Conservation (phyloP, 2,888 invertebrate species). For the Coelopa pilipes region DNA sequence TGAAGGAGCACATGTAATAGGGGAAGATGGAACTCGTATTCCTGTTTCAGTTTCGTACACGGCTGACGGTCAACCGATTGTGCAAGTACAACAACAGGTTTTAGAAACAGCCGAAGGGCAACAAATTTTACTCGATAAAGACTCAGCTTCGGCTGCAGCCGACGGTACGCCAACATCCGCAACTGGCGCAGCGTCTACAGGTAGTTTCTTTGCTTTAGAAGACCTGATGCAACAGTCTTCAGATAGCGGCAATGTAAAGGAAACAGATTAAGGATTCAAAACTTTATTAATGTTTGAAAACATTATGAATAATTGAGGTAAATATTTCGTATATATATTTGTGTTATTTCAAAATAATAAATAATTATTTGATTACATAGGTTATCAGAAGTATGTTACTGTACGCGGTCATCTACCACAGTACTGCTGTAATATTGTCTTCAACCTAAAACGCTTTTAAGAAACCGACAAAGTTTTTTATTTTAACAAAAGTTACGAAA, state of each 20-base stretch:
- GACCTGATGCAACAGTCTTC: slow-evolving; percentile 55
- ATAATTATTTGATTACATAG: no score
- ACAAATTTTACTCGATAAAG: slow-evolving; percentile 48
- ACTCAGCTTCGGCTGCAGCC: slow-evolving; percentile 44
- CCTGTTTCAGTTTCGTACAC: slow-evolving; percentile 67
- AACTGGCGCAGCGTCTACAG: slow-evolving; percentile 47
- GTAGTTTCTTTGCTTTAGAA: slow-evolving; percentile 59
- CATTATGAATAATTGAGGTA: slow-evolving; percentile 24
- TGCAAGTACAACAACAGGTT: slow-evolving; percentile 64
- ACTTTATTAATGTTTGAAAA: neutral
- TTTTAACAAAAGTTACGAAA: neutral
- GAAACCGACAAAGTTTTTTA: neutral
- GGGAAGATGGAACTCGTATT: slow-evolving; percentile 66
- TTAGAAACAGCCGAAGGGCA: slow-evolving; percentile 51
- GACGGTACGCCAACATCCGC: slow-evolving; percentile 45
- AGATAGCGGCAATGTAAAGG: slow-evolving; percentile 53
- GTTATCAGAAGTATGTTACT: no score
- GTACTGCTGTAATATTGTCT: slow-evolving; percentile 2
- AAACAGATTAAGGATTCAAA: slow-evolving; percentile 49
- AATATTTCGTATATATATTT: neutral
- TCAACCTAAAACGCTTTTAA: neutral
- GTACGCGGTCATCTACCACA: no score
- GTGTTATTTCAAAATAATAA: no score
- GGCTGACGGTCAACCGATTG: slow-evolving; percentile 64
- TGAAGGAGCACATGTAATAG: slow-evolving; percentile 65